Evolutionary conservation across 2,888 invertebrate genomes (phyloP).

Genomic region (Odontocolon sp.): DNA sequence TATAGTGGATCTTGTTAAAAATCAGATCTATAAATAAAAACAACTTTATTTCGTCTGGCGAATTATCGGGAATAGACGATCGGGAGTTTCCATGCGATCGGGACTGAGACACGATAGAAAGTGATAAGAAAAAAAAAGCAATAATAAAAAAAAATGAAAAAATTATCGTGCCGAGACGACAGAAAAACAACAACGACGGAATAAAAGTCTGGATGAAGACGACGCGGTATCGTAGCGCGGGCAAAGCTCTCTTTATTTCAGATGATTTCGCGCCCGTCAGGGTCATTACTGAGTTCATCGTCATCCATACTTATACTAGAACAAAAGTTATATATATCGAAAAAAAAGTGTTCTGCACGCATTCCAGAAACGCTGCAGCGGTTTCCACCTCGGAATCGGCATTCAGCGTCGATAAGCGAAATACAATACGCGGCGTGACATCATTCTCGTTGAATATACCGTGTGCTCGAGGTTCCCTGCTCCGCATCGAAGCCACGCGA

Average conservation of each 20-base stretch:
- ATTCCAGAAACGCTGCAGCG: constrained; percentile 75
- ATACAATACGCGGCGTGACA: constrained; percentile 77
- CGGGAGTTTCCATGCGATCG: neutral
- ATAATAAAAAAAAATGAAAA: constrained; percentile 1
- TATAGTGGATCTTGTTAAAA: neutral
- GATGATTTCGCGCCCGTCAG: constrained; percentile 14
- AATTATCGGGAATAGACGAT: constrained; percentile 9
- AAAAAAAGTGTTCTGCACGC: constrained; percentile 58
- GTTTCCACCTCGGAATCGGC: constrained; percentile 70
- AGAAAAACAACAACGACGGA: constrained; percentile 15
- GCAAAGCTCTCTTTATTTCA: constrained; percentile 8
- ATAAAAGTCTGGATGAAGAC: neutral
- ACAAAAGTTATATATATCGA: neutral
- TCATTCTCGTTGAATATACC: constrained; percentile 65
- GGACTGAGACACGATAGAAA: neutral
- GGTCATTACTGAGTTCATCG: constrained; percentile 30
- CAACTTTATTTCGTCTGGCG: neutral
- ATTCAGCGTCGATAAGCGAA: constrained; percentile 78
- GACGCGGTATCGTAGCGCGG: neutral
- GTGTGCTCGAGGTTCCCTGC: constrained; percentile 21
- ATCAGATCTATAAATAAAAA: neutral
- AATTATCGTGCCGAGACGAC: constrained; percentile 32
- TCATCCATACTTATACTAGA: constrained; percentile 5
- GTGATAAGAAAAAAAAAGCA: neutral
- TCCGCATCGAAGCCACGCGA: constrained; percentile 17